Conservation (phyloP, 2,113 vertebrate species). For the Ochotona curzoniae region DNA sequence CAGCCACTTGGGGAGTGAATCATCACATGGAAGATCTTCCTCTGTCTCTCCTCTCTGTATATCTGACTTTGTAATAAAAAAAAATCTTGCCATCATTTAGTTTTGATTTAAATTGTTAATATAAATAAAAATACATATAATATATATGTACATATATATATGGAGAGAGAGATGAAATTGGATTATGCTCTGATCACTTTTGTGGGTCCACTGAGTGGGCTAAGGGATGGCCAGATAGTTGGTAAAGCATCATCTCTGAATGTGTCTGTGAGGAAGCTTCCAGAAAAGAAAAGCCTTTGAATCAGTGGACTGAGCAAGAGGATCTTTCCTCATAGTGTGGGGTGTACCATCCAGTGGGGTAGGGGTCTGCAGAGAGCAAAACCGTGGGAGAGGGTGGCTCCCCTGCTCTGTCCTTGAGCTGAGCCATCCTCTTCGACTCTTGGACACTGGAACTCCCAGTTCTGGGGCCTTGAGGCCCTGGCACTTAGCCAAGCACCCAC, state of each 20-base stretch:
- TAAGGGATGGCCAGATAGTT: no score
- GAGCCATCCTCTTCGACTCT: not conserved
- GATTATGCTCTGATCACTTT: not conserved
- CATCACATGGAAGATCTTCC: no score
- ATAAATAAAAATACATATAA: no score
- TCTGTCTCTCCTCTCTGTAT: no score
- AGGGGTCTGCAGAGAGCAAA: not conserved
- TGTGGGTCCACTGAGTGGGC: not conserved
- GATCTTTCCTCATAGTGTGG: no score
- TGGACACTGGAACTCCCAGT: not conserved
- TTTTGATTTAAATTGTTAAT: conserved; percentile 37
- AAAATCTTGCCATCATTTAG: not conserved
- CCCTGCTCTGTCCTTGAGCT: not conserved
- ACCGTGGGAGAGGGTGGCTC: not conserved
- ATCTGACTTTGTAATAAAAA: not conserved
- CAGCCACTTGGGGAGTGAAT: no score
- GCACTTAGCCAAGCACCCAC: rapidly evolving
- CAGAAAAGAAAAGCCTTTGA: not conserved
- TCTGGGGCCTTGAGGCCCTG: not conserved
- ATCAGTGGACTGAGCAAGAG: not conserved
- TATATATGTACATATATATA: not conserved
- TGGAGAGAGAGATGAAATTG: not conserved
- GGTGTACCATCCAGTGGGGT: no score
- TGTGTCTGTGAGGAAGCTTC: not conserved
- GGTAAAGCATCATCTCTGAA: not conserved